A percentile compares a stretch with the other conserved stretches of the same genome.
phyloP scores from a whole-genome alignment of 2,797 vertebrate species.

The Remorina albescens region DNA sequence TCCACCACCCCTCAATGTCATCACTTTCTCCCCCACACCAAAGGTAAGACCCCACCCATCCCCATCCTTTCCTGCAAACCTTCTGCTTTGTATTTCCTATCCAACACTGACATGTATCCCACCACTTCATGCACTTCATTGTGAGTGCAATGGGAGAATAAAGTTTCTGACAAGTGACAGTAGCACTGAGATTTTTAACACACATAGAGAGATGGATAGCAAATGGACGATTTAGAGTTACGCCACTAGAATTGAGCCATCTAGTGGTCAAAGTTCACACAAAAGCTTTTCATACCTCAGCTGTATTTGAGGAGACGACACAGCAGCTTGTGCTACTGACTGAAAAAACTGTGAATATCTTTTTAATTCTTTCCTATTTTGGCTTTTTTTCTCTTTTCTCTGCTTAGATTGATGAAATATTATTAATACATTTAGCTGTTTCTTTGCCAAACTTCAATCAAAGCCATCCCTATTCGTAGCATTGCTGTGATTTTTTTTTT shows the following conservation, averaged over 20 bases:
- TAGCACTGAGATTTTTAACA: neutral
- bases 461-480: constrained; percentile 42
- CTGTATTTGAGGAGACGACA: neutral
- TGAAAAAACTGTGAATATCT: neutral
- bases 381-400: neutral
- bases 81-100: neutral
- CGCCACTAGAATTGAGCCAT: too few relatives aligned
- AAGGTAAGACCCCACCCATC: constrained; percentile 87
- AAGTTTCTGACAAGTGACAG: neutral
- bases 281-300: neutral
- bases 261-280: constrained; percentile 89
- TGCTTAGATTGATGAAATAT: constrained; percentile 24
- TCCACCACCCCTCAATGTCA: constrained; percentile 90
- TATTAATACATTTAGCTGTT: constrained; percentile 21
- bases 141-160: neutral
- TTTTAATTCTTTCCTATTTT: neutral
- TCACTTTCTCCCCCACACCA: constrained; percentile 86
- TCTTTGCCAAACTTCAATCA: constrained; percentile 13
- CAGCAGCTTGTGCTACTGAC: neutral
- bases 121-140: neutral
- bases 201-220: neutral
- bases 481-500: neutral
- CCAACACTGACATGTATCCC: neutral
- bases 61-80: neutral
- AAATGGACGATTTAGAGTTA: too few relatives aligned